These are phyloP conservation scores for Drosophila siamana DNA, from an alignment of 2,888 invertebrate genomes.

Conservation along the genomic window DNA sequence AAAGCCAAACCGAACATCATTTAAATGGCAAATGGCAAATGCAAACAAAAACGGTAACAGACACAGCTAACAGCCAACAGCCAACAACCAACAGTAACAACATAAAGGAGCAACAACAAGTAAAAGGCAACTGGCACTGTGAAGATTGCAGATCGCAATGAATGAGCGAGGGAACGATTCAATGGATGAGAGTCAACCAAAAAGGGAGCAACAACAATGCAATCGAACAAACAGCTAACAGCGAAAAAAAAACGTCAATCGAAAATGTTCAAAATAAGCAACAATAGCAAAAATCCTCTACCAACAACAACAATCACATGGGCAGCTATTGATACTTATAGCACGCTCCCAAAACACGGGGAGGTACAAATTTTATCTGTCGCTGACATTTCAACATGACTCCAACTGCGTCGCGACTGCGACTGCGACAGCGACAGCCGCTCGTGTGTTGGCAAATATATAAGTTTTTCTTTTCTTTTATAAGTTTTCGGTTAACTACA, in stretches of 20 bases:
- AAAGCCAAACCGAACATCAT: constrained; percentile 48
- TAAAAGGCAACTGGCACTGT: constrained; percentile 54
- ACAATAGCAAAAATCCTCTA: constrained; percentile 48
- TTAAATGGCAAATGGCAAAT: constrained; percentile 66
- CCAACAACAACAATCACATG: constrained; percentile 34
- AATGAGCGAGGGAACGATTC: constrained; percentile 51
- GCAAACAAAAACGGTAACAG: constrained; percentile 7
- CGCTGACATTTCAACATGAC: constrained; percentile 77
- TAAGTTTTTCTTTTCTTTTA: constrained; percentile 17
- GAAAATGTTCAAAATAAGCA: constrained; percentile 59
- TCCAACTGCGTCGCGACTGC: constrained; percentile 35
- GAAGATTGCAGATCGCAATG: constrained; percentile 57
- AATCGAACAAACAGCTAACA: constrained; percentile 53
- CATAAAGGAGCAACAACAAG: constrained; percentile 46
- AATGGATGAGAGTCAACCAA: constrained; percentile 56
- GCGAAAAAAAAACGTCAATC: constrained; percentile 74
- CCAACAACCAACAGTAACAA: background rate
- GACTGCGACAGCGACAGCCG: constrained; percentile 46
- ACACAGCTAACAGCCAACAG: background rate
- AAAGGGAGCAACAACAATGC: constrained; percentile 65
- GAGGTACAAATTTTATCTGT: constrained; percentile 72
- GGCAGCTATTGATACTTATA: constrained; percentile 47
- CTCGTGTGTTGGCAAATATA: constrained; percentile 54
- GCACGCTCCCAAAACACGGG: constrained; percentile 69
- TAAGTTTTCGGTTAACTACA: constrained; percentile 44